Percentiles rank a stretch among this genome's conserved stretches.
phyloP scores from a whole-genome alignment of 1,140 invertebrate species.

The Bombus sibiricus region DNA sequence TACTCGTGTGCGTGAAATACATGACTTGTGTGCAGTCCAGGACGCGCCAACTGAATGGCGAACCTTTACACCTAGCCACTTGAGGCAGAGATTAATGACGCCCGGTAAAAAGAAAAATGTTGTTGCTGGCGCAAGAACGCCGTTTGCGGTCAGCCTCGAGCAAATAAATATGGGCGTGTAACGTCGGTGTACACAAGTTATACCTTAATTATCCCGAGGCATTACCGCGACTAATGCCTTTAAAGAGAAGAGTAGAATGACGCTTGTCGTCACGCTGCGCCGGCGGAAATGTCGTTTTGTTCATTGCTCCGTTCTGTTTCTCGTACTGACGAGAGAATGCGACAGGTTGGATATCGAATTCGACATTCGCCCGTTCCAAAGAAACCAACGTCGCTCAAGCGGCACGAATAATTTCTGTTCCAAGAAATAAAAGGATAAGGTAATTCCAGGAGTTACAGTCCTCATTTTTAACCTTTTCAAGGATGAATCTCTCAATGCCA shows the following conservation, averaged over 20 bases:
- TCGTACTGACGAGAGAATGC: neutral
- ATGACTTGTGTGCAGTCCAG: neutral
- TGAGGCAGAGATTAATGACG: constrained; percentile 55
- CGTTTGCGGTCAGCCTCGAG: neutral
- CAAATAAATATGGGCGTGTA: constrained; percentile 43
- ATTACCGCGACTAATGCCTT: constrained; percentile 17
- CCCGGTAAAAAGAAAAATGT: constrained; percentile 24
- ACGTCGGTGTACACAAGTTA: constrained; percentile 25
- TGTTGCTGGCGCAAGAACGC: constrained; percentile 16
- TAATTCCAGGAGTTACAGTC: too few relatives aligned
- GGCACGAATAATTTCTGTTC: neutral
- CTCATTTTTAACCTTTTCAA: too few relatives aligned
- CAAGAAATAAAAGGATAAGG: too few relatives aligned
- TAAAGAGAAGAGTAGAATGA: neutral
- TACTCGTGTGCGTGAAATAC: neutral
- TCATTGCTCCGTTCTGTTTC: neutral
- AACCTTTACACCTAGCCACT: constrained; percentile 35
- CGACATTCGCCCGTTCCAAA: neutral
- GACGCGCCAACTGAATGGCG: constrained; percentile 31
- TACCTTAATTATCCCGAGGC: constrained; percentile 37
- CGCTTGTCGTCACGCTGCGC: neutral
- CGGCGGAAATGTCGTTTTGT: constrained; percentile 3
- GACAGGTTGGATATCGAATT: neutral
- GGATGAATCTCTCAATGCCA: too few relatives aligned
- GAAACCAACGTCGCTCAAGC: neutral